phyloP scores from a whole-genome alignment of 2,888 invertebrate genomes.

The Tachina fera region DNA sequence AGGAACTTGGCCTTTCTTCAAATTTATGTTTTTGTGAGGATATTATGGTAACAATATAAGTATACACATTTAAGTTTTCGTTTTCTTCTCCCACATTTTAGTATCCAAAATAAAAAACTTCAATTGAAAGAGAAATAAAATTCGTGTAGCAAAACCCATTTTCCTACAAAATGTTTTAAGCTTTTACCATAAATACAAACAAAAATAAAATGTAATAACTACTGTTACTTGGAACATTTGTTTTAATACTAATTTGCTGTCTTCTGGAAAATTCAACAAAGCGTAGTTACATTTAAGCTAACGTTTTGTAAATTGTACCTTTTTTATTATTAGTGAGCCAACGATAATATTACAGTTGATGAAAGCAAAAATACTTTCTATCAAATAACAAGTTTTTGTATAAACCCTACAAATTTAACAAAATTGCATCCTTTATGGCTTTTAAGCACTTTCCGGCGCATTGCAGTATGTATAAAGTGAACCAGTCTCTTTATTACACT shows the following conservation, averaged over 20 bases:
- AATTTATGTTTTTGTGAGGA: too few relatives aligned
- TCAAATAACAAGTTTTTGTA: conserved; percentile 7
- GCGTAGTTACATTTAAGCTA: background rate
- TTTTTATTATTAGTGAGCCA: too few relatives aligned
- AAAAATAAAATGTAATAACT: too few relatives aligned
- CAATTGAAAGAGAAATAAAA: too few relatives aligned
- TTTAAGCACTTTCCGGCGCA: conserved; percentile 55
- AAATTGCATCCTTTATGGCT: conserved; percentile 57
- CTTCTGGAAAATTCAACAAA: background rate
- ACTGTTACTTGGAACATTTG: background rate
- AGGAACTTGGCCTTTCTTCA: too few relatives aligned
- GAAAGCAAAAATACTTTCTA: conserved; percentile 5
- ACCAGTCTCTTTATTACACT: conserved; percentile 14
- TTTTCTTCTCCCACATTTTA: too few relatives aligned
- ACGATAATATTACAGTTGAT: background rate
- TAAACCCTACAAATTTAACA: conserved; percentile 19
- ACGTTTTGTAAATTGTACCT: background rate
- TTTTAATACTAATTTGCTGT: background rate
- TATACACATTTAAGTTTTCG: too few relatives aligned
- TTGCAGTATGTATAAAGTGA: conserved; percentile 34
- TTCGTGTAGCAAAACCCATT: too few relatives aligned
- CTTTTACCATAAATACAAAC: too few relatives aligned
- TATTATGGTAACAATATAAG: too few relatives aligned
- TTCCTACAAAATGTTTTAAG: too few relatives aligned
- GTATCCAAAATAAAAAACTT: too few relatives aligned